A percentile compares a stretch with the other conserved stretches of the same genome.
These are phyloP conservation scores for Conus ventricosus DNA, from an alignment of 1,140 invertebrate species.

Conservation along the genomic window DNA sequence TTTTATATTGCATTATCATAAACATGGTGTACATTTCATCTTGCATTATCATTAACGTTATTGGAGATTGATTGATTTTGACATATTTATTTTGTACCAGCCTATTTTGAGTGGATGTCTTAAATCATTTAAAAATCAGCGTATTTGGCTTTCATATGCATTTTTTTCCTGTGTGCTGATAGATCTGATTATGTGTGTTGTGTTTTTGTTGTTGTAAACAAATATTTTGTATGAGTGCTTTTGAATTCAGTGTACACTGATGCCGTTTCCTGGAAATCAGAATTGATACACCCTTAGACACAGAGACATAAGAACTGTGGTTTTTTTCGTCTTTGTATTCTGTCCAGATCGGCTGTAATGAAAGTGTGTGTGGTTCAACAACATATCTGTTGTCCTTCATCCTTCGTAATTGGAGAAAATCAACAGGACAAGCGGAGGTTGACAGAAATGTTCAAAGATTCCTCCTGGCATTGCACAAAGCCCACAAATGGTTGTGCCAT, in stretches of 20 bases:
- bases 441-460: not conserved
- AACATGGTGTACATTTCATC: not conserved
- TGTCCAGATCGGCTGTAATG: no score
- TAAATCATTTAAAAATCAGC: not conserved
- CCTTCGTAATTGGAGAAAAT: no score
- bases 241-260: no score
- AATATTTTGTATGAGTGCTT: not conserved
- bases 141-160: not conserved
- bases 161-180: not conserved
- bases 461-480: not conserved
- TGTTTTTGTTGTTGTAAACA: not conserved
- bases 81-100: not conserved
- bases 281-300: no score
- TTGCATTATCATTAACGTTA: not conserved
- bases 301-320: no score
- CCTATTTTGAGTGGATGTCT: not conserved
- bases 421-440: not conserved
- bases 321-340: no score
- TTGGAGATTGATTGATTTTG: not conserved
- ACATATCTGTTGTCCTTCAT: no score
- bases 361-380: no score
- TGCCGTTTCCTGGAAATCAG: no score
- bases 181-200: not conserved
- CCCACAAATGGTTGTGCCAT: not conserved
- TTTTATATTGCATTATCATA: not conserved